Percentiles rank a stretch among this genome's conserved stretches.
Conservation (phyloP, 2,888 invertebrate genomes). For the Plagodis dolabraria region DNA sequence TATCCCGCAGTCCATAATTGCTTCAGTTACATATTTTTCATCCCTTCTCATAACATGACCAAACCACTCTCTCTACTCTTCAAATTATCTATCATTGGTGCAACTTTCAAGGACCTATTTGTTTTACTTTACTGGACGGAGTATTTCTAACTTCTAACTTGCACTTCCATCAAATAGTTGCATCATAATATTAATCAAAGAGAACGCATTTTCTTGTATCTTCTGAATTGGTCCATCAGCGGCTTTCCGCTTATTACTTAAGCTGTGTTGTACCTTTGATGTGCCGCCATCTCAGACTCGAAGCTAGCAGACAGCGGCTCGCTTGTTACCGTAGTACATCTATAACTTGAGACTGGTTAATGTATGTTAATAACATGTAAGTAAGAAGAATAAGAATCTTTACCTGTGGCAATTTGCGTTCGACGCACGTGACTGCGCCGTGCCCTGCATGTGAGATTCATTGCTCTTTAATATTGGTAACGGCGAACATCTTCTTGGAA, state of each 20-base stretch:
- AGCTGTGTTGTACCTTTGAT: constrained; percentile 52
- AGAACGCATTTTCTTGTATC: constrained; percentile 8
- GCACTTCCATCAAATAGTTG: no score
- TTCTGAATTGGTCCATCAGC: constrained; percentile 26
- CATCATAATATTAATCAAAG: background rate
- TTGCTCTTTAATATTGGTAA: constrained; percentile 56
- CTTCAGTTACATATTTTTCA: no score
- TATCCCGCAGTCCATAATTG: no score
- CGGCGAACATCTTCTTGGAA: constrained; percentile 64
- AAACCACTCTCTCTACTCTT: no score
- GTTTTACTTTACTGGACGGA: no score
- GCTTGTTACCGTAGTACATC: constrained; percentile 52
- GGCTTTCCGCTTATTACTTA: constrained; percentile 55
- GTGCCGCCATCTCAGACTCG: constrained; percentile 48
- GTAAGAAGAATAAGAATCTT: constrained; percentile 5
- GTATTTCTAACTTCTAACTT: no score
- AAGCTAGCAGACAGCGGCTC: constrained; percentile 59
- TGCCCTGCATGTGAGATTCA: constrained; percentile 55
- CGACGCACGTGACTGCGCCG: constrained; percentile 64
- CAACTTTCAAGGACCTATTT: no score
- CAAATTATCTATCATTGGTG: no score
- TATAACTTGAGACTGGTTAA: constrained; percentile 14
- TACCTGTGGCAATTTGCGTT: constrained; percentile 71
- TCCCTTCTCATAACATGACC: no score
- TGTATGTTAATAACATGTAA: constrained; percentile 10